Evolutionary conservation across 2,113 vertebrate species (phyloP), one percentile per base, ranked within the genome.

Genomic region (Ictidomys tridecemlineatus): DNA sequence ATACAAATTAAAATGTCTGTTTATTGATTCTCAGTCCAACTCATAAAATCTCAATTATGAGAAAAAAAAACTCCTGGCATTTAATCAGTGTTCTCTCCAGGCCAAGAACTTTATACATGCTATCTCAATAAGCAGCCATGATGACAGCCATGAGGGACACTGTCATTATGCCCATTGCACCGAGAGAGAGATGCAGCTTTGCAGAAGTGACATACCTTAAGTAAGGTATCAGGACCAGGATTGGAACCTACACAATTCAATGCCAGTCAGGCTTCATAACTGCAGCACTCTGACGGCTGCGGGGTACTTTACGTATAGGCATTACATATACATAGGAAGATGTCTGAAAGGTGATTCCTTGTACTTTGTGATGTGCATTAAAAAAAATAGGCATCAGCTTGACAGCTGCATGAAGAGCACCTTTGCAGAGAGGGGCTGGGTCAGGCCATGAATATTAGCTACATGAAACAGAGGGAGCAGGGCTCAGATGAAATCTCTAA

Each of bases 251-350:
- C 18, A 4, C 20, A 1, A 4, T 18, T 82, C 34, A 53, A 70
- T 17, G 58, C 34, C 61, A 93, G 30, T 24, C 30, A 22, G 77
- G 69, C 53, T 80, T 85, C 30, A 22, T 2, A 39, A 61, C 8
- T 30, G 26, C 53, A 2, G 53, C 20, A 34, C 42, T 18, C 3
- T 4, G 11, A 11, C 8, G 6, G 22, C 26, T 37, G 12, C 37
- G 32, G 10, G 73, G 14, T 9, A 45, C 34, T 32, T 34, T 7
- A 24, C 5, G 0, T 11, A 16, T 2, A 14, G 5, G 1, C 5
- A 51, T 63, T 37, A 63, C 8, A 28, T 8, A 13, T 6, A n/a
- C 63, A 39, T 4, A 53, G 74, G 51, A 63, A 39, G 69, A 45
- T 24, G 28, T 26, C 12, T 76, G 45, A 34, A 67, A 37, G 39